Base-by-base conservation (phyloP, 2,888 invertebrate genomes). In the Polietes domitor region DNA sequence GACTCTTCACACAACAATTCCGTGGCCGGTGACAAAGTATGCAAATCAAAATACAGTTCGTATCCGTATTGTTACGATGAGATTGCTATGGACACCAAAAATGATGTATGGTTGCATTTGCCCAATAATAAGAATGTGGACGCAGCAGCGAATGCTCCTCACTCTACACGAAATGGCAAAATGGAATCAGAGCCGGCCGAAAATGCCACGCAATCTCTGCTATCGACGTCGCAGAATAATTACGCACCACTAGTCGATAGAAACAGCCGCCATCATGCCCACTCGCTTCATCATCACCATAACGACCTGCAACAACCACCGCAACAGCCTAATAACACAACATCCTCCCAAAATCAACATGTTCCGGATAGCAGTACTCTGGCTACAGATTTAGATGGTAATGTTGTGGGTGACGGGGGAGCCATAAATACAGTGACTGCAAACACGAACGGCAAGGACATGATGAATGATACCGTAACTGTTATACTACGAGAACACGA, bases 61-160 rank as follows among this genome's bases (percentile, higher is more conserved):
- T 97, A 96, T 91, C 96, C 97, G 0, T 97, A 97, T 90, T 97
- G 97, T 88, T 97, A 97, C 86, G 96, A 96, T 87, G 97, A 97
- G 91, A 97, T 97, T 50, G 95, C 96, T 12, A 95, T 95, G 26
- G 95, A 96, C 81, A 95, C 95, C 0, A 95, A 95, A 88, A 95
- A 94, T 83, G 94, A 94, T 80, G 94, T 94, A 63, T 91, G 90
- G 90, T 87, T 91, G 87, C 91, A 91, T 86, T 85, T 91, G 85
- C 91, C 92, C 0, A 82, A 78, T 63, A 78, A 81, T 47, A 85
- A 85, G 7, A 68, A 72, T 9, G 72, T 28, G 0, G 87, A 85
- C 15, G 19, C 68, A 1, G 50, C 19, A 72, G 58, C 58, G 37
- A 84, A 83, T 76, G 65, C 61, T 10, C 78, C 72, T 26, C 82